Evolutionary conservation across 2,888 invertebrate species (phyloP).

Genomic region (Dascillus cervinus): DNA sequence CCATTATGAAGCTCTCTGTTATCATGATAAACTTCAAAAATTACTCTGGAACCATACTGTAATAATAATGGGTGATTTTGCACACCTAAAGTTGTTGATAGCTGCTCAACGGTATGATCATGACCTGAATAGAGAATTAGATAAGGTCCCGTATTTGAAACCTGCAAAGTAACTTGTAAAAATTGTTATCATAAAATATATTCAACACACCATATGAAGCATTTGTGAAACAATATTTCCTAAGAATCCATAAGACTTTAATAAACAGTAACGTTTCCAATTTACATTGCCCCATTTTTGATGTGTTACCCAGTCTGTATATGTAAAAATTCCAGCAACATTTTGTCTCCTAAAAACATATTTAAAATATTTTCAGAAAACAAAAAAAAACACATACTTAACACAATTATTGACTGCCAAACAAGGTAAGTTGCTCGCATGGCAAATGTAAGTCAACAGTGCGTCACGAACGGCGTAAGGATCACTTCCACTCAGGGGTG

Average conservation of each 20-base stretch:
- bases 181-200: not conserved
- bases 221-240: constrained; percentile 75
- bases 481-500: constrained; percentile 53
- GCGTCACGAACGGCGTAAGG: constrained; percentile 73
- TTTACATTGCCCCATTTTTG: constrained; percentile 51
- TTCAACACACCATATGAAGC: constrained; percentile 59
- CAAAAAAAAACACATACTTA: constrained; percentile 25
- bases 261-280: constrained; percentile 57
- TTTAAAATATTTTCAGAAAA: not conserved
- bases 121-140: constrained; percentile 65
- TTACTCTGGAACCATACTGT: constrained; percentile 78
- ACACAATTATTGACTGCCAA: constrained; percentile 44
- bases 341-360: constrained; percentile 46
- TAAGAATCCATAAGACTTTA: constrained; percentile 76
- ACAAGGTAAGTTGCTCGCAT: constrained; percentile 74
- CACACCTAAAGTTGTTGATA: constrained; percentile 73
- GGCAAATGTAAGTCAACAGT: constrained; percentile 76
- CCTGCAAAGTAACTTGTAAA: constrained; percentile 20
- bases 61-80: constrained; percentile 58
- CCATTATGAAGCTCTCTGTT: constrained; percentile 39
- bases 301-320: constrained; percentile 71
- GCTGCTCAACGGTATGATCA: constrained; percentile 80
- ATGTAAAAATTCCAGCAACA: constrained; percentile 70
- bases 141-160: constrained; percentile 37
- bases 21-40: constrained; percentile 81